These are phyloP conservation scores for Sebastes oblongus DNA, from an alignment of 2,797 vertebrate species.

Conservation along the genomic window DNA sequence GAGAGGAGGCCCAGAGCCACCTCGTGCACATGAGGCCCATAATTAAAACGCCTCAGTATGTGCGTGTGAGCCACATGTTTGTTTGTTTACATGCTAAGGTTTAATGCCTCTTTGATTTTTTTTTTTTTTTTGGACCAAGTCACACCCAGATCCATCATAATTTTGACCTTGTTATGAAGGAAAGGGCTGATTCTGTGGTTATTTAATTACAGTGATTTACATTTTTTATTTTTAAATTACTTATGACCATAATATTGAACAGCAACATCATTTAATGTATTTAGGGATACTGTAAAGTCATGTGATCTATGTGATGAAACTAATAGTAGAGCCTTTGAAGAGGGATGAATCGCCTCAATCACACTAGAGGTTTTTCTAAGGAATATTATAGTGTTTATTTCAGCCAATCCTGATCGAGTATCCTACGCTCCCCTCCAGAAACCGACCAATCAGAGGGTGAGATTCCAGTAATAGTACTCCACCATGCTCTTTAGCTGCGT, in stretches of 20 bases:
- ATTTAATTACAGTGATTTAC: not conserved
- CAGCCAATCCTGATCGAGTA: slow-evolving; percentile 67
- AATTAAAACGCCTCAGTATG: not conserved
- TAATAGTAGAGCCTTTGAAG: not conserved
- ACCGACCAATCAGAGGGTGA: slow-evolving; percentile 64
- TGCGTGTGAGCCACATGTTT: not conserved
- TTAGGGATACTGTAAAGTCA: not conserved
- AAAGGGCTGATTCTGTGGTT: not conserved
- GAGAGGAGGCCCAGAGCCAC: not conserved
- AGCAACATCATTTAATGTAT: not conserved
- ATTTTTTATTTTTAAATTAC: not conserved
- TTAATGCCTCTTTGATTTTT: not conserved
- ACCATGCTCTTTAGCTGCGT: slow-evolving; percentile 33
- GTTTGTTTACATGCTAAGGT: not conserved
- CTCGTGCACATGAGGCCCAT: not conserved
- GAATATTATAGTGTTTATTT: not conserved
- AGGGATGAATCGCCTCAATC: not conserved
- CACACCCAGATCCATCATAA: not conserved
- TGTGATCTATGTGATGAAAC: not conserved
- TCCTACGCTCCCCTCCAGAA: slow-evolving; percentile 44
- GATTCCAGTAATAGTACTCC: slow-evolving; percentile 61
- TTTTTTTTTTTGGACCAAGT: not conserved
- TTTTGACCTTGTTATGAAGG: not conserved
- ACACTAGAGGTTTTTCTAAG: not conserved
- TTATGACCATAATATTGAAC: not conserved